phyloP scores from a whole-genome alignment of 2,797 vertebrate genomes.

The Hemibagrus guttatus region DNA sequence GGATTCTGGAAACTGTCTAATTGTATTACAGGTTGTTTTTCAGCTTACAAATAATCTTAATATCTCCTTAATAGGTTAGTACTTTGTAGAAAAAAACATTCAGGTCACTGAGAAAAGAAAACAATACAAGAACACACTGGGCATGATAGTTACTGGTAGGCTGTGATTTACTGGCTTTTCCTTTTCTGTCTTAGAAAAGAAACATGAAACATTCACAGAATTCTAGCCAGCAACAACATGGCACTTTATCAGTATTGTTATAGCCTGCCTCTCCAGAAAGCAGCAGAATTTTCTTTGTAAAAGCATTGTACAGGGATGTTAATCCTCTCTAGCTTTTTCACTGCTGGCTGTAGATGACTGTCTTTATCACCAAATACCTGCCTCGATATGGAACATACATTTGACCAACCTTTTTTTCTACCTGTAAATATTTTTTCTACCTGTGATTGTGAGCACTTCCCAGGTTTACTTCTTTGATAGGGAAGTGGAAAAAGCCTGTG shows the following conservation, averaged over 20 bases:
- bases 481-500: not conserved
- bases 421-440: not conserved
- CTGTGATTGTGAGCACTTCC: not conserved
- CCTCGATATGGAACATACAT: not conserved
- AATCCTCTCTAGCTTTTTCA: not conserved
- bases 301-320: not conserved
- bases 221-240: slow-evolving; percentile 17
- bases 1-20: not conserved
- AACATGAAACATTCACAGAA: slow-evolving; percentile 16
- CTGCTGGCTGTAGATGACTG: slow-evolving; percentile 1
- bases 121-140: not conserved
- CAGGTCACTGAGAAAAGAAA: not conserved
- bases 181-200: not conserved
- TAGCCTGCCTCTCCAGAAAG: not conserved
- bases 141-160: not conserved
- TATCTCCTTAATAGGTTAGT: not conserved
- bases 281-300: not conserved
- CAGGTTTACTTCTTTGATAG: not conserved
- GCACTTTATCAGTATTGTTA: not conserved
- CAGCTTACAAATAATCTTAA: not conserved
- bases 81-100: not conserved
- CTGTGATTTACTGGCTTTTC: not conserved
- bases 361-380: not conserved
- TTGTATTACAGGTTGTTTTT: not conserved
- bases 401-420: not conserved